Percentiles rank a stretch among this genome's conserved stretches.
Evolutionary conservation across 2,888 invertebrate genomes (phyloP).

Genomic region (Brachypalpus laphriformis): DNA sequence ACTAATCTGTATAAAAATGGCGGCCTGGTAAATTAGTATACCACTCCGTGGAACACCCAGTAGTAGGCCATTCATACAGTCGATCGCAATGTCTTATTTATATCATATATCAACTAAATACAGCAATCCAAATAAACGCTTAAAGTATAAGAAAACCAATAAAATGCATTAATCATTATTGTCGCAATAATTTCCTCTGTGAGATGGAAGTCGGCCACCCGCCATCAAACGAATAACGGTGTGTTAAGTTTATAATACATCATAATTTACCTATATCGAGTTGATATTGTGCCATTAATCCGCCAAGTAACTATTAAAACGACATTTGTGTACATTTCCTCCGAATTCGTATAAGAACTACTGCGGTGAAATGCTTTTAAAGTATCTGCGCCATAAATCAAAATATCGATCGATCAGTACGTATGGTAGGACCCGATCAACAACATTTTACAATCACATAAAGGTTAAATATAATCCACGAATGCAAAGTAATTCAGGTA

Average conservation of each 20-base stretch:
- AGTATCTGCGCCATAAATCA: constrained; percentile 6
- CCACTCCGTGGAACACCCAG: no score
- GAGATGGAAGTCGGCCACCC: constrained; percentile 1
- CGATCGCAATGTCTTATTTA: no score
- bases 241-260: constrained; percentile 8
- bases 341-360: not conserved
- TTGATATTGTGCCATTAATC: constrained; percentile 14
- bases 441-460: constrained; percentile 30
- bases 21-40: no score
- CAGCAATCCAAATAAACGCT: constrained; percentile 13
- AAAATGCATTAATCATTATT: constrained; percentile 24
- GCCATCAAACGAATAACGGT: constrained; percentile 13
- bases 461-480: constrained; percentile 18
- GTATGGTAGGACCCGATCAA: constrained; percentile 33
- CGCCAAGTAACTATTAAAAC: not conserved
- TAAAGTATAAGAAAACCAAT: not conserved
- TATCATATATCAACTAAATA: not conserved
- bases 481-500: constrained; percentile 20
- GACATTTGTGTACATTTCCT: constrained; percentile 14
- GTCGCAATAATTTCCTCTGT: not conserved
- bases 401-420: constrained; percentile 39
- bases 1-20: no score
- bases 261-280: constrained; percentile 34
- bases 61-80: no score
- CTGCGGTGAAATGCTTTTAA: constrained; percentile 13